Base-by-base conservation (phyloP, 2,113 vertebrate genomes). In the Daubentonia madagascariensis region DNA sequence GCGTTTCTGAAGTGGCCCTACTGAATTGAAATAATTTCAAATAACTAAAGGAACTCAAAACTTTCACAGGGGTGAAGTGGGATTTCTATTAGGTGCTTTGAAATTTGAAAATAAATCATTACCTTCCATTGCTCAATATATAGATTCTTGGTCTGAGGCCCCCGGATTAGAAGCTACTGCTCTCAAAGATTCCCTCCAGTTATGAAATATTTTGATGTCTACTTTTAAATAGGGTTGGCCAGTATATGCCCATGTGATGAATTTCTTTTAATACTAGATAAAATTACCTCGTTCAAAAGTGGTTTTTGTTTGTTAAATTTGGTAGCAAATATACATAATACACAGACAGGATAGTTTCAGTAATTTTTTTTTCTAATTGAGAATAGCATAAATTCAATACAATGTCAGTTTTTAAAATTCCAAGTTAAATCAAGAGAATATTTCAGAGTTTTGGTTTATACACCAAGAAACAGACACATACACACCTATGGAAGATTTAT, bases 371-470 rank as follows among this genome's bases (percentile, higher is more conserved):
- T 80, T 48, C 72, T 92, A 65, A 85, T 61, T 94, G 78, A 93
- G 20, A 95, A 52, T 54, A 43, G 2, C n/a, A 50, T 54, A 84
- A 95, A 90, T 89, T 87, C 17, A 94, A 89, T 76, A 54, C 22
- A 88, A 72, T 73, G 37, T 54, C 48, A 83, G 2, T 72, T 85
- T 96, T 91, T 63, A 45, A 79, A 96, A 89, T 86, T 89, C 37
- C 25, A 92, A 81, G 94, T 90, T 92, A 96, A n/a, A 92, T 40
- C 30, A 83, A 95, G 50, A 57, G 22, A 91, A 12, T 92, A 73
- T 75, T 93, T 95, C 57, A 83, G 43, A 93, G 45, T 81, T 97
- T 92, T 63, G 73, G 16, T 87, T 76, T 79, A 48, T 87, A 73
- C 16, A 59, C 37, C 28, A 94, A 73, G 92, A 97, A 95, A 92